phyloP scores from a whole-genome alignment of 2,797 vertebrate genomes.

The Mormyrops attenuatus region DNA sequence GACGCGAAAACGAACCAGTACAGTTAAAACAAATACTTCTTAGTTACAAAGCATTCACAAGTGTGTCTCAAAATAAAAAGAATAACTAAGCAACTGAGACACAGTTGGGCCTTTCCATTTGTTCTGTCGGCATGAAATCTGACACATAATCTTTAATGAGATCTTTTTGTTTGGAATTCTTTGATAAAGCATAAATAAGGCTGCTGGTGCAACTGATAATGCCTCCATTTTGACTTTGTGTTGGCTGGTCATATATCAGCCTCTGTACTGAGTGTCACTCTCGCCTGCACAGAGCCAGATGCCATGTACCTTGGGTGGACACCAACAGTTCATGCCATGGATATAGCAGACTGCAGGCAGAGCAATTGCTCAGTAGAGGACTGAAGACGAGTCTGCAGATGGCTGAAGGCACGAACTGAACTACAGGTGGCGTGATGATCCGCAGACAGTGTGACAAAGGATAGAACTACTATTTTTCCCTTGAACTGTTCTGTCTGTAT shows the following conservation, averaged over 20 bases:
- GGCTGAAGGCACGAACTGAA: neutral
- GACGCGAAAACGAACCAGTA: neutral
- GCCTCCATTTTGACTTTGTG: neutral
- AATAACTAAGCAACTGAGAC: neutral
- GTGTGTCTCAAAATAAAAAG: neutral
- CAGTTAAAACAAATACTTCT: neutral
- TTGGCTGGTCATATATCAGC: neutral
- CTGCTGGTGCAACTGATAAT: neutral
- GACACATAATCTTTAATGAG: constrained; percentile 11
- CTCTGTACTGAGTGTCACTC: neutral
- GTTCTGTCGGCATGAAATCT: neutral
- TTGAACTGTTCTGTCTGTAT: neutral
- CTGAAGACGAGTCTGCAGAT: neutral
- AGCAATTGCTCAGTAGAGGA: neutral
- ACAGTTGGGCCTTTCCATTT: neutral
- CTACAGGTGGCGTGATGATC: neutral
- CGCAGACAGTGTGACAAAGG: neutral
- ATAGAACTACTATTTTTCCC: neutral
- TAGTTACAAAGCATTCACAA: neutral
- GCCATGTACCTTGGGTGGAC: neutral
- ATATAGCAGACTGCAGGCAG: neutral
- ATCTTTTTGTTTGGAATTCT: neutral
- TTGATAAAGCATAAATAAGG: neutral
- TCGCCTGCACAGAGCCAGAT: neutral
- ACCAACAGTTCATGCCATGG: neutral